Percentiles rank a stretch among this genome's conserved stretches.
phyloP scores from a whole-genome alignment of 2,797 vertebrate species.

The Hydrophis major region DNA sequence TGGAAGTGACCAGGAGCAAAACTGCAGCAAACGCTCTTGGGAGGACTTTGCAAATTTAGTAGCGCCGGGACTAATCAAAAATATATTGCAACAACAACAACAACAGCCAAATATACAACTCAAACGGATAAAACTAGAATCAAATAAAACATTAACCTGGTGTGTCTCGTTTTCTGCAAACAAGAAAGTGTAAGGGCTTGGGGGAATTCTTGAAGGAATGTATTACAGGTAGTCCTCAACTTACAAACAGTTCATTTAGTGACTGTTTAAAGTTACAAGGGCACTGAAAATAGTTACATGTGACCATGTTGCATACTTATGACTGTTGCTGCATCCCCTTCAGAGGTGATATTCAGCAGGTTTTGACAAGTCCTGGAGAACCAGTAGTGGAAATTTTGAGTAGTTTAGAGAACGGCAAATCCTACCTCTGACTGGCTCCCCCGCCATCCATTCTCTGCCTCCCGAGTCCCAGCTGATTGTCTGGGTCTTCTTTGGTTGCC shows the following conservation, averaged over 20 bases:
- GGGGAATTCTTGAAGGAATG: neutral
- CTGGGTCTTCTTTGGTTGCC: too few species aligned
- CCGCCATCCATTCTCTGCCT: too few species aligned
- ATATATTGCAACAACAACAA: too few species aligned
- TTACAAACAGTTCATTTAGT: neutral
- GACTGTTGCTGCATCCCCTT: neutral
- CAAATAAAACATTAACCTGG: neutral
- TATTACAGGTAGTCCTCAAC: neutral
- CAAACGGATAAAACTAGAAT: neutral
- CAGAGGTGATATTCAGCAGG: too few species aligned
- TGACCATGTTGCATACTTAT: neutral
- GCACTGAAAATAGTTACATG: neutral
- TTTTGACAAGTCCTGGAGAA: too few species aligned
- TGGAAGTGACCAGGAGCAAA: neutral
- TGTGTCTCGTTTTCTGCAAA: neutral
- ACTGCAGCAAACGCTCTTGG: neutral
- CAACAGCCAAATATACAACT: neutral
- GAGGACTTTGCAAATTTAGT: neutral
- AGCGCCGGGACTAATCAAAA: neutral
- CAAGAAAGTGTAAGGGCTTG: too few species aligned
- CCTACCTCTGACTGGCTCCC: too few species aligned
- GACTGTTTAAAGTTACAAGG: neutral
- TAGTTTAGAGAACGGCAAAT: too few species aligned
- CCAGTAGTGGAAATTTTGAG: too few species aligned
- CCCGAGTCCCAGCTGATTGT: too few species aligned